A percentile compares a stretch with the other conserved stretches of the same genome.
These are phyloP conservation scores for Nematostella vectensis DNA, from an alignment of 92 coral and sea anemone genomes.

Conservation along the genomic window DNA sequence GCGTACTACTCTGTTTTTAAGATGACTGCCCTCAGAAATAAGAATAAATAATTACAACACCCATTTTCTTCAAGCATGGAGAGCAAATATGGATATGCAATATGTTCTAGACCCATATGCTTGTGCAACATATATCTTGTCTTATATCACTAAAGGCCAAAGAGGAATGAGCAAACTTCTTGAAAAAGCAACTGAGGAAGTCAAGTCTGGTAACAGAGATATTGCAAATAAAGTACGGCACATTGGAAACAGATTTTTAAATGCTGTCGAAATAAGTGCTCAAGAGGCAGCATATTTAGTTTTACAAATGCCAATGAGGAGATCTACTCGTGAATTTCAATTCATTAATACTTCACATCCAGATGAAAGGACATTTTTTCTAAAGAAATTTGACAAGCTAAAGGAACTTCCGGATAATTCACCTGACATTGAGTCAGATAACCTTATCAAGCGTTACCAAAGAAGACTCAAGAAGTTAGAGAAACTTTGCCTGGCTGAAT, in stretches of 20 bases:
- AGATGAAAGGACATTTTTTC: constrained; percentile 51
- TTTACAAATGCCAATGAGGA: constrained; percentile 54
- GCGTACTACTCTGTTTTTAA: constrained; percentile 34
- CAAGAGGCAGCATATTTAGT: constrained; percentile 60
- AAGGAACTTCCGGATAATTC: constrained; percentile 57
- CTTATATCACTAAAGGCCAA: constrained; percentile 58
- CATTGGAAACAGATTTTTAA: constrained; percentile 58
- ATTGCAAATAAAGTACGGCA: constrained; percentile 34
- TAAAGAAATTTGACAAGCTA: constrained; percentile 33
- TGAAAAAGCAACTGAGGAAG: constrained; percentile 49
- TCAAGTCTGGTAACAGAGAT: constrained; percentile 47
- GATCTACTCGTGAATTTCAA: constrained; percentile 45
- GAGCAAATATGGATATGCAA: constrained; percentile 61
- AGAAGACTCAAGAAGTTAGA: constrained; percentile 47
- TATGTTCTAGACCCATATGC: constrained; percentile 55
- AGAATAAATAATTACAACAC: constrained; percentile 37
- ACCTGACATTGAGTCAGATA: constrained; percentile 57
- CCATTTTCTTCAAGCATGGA: constrained; percentile 40
- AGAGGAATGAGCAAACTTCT: constrained; percentile 63
- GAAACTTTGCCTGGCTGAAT: constrained; percentile 50
- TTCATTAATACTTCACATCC: constrained; percentile 59
- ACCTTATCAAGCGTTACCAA: constrained; percentile 41
- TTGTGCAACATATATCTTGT: constrained; percentile 47
- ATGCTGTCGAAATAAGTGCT: constrained; percentile 64
- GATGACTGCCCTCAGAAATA: constrained; percentile 48